phyloP scores from a whole-genome alignment of 2,888 invertebrate genomes.

The Operophtera brumata region DNA sequence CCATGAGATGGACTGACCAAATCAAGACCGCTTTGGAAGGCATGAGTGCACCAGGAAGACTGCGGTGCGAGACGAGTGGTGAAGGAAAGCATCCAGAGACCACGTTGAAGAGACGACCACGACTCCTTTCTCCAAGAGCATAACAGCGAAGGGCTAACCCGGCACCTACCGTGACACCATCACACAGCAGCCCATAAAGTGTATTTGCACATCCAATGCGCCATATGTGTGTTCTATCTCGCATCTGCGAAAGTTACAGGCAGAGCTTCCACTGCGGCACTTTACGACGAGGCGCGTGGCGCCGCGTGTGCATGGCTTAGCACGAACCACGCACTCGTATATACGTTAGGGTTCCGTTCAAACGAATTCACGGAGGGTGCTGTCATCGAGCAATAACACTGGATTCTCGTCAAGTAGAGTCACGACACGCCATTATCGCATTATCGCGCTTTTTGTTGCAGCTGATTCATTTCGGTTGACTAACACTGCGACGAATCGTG shows the following conservation, averaged over 20 bases:
- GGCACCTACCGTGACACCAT: not conserved
- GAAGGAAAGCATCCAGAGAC: no score
- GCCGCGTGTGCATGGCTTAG: not conserved
- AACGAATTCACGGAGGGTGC: slow-evolving; percentile 2
- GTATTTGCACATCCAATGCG: slow-evolving; percentile 7
- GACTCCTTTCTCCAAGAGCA: no score
- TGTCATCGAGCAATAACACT: slow-evolving; percentile 4
- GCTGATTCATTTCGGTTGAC: slow-evolving; percentile 17
- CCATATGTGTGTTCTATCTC: slow-evolving; percentile 11
- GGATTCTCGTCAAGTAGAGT: slow-evolving; percentile 9
- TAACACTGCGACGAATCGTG: slow-evolving; percentile 16
- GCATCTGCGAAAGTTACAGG: slow-evolving; percentile 18
- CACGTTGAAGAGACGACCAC: no score
- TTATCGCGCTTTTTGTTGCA: slow-evolving; percentile 22
- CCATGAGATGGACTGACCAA: no score
- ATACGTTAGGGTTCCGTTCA: not conserved
- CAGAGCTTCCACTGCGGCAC: slow-evolving; percentile 6
- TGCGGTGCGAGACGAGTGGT: no score
- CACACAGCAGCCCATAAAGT: not conserved
- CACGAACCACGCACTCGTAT: not conserved
- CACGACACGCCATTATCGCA: slow-evolving; percentile 23
- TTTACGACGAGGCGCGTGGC: not conserved
- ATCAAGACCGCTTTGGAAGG: no score
- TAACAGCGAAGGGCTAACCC: no score
- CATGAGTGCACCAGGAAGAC: no score